A percentile compares a stretch with the other conserved stretches of the same genome.
Evolutionary conservation across 1,140 invertebrate species (phyloP).

Genomic region (Aphidius gifuensis): DNA sequence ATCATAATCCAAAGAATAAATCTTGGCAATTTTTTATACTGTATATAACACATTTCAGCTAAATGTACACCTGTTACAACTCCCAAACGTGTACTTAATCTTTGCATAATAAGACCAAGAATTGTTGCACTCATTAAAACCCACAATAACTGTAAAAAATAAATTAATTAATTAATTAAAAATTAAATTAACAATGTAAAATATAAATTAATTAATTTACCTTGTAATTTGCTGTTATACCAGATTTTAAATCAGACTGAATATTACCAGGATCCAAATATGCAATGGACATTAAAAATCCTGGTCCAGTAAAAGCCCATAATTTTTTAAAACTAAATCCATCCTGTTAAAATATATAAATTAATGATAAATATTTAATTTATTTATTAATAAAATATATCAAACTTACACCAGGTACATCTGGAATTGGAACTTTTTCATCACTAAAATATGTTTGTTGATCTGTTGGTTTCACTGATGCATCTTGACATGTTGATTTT

Average conservation of each 20-base stretch:
- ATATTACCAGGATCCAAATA: conserved; percentile 93
- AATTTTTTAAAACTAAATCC: conserved; percentile 82
- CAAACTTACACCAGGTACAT: conserved; percentile 28
- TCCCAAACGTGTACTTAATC: conserved; percentile 78
- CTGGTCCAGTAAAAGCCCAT: conserved; percentile 93
- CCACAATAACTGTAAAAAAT: conserved; percentile 72
- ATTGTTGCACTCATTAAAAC: conserved; percentile 80
- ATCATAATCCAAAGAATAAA: conserved; percentile 89
- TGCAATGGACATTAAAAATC: conserved; percentile 91
- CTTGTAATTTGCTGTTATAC: conserved; percentile 75
- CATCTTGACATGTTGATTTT: no score
- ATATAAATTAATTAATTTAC: conserved; percentile 42
- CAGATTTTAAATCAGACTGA: conserved; percentile 86
- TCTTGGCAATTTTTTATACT: conserved; percentile 76
- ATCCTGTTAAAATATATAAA: conserved; percentile 30
- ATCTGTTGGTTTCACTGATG: no score
- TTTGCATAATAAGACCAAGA: conserved; percentile 83
- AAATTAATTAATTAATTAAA: neutral
- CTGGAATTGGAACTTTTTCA: conserved; percentile 61
- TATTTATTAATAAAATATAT: neutral
- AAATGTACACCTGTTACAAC: conserved; percentile 82
- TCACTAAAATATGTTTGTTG: conserved; percentile 62
- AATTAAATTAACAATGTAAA: neutral
- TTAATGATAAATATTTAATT: conserved; percentile 5
- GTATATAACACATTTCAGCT: conserved; percentile 78